Evolutionary conservation across 2,888 invertebrate genomes (phyloP).

Genomic region (Drosophila borborema): DNA sequence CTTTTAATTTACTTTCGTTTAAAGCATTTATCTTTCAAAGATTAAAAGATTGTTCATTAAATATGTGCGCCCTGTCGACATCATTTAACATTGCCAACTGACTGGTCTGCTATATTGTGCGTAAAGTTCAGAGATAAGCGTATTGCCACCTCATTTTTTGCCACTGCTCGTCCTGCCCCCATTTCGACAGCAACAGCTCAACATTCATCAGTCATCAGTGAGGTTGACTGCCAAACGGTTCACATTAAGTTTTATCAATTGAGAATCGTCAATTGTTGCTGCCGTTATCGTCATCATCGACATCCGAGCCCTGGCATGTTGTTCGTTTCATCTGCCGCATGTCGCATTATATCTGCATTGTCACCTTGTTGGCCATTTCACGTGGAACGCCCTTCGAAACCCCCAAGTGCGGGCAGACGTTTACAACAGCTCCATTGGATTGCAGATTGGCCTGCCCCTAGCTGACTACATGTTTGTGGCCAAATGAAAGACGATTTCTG

Average conservation of each 20-base stretch:
- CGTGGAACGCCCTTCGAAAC: conserved; percentile 49
- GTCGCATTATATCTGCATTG: conserved; percentile 81
- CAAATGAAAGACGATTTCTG: conserved; percentile 1
- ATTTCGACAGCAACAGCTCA: neutral
- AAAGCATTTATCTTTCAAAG: conserved; percentile 14
- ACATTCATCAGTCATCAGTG: conserved; percentile 57
- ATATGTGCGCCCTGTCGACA: conserved; percentile 26
- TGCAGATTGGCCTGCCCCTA: conserved; percentile 42
- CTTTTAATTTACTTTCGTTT: neutral
- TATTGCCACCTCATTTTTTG: conserved; percentile 32
- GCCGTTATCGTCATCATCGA: conserved; percentile 34
- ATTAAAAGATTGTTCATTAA: conserved; percentile 45
- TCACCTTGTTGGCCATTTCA: conserved; percentile 80
- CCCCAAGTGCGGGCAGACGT: conserved; percentile 20
- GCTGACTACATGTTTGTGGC: neutral
- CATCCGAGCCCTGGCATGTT: conserved; percentile 51
- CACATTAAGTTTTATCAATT: conserved; percentile 67
- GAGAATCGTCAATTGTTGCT: conserved; percentile 53
- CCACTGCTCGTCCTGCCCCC: neutral
- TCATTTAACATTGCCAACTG: conserved; percentile 52
- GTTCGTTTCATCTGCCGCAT: conserved; percentile 61
- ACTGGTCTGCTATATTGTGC: conserved; percentile 65
- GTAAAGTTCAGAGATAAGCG: conserved; percentile 75
- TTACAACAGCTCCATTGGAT: conserved; percentile 24
- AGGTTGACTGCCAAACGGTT: conserved; percentile 49